These are phyloP conservation scores for Cyanoramphus novaezelandiae DNA, from an alignment of 2,113 vertebrate species.

Conservation along the genomic window DNA sequence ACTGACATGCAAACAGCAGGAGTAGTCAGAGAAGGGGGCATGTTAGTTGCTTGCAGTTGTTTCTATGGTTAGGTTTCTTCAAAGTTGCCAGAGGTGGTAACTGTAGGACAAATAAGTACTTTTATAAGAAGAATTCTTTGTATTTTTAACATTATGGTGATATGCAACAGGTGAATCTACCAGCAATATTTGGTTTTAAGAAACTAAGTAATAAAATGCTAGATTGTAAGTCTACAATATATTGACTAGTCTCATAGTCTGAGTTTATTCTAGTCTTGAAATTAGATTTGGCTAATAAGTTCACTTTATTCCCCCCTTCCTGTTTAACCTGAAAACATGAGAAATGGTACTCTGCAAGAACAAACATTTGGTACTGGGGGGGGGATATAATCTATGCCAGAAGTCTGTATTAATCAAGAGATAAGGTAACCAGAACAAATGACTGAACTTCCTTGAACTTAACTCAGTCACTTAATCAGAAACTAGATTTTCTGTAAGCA, in stretches of 20 bases:
- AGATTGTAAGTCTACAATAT: background rate
- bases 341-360: background rate
- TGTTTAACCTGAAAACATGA: background rate
- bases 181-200: constrained; percentile 48
- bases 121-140: background rate
- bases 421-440: background rate
- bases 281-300: background rate
- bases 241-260: background rate
- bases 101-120: background rate
- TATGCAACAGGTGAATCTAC: background rate
- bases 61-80: background rate
- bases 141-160: constrained; percentile 48
- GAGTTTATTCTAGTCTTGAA: background rate
- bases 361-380: background rate
- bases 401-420: background rate
- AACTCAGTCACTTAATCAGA: background rate
- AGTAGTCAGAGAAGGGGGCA: background rate
- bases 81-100: background rate
- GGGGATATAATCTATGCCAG: background rate
- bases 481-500: background rate
- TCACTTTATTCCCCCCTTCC: background rate
- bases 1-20: background rate
- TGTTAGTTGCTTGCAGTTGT: background rate
- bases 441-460: background rate
- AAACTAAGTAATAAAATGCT: constrained; percentile 67